Evolutionary conservation across 1,140 invertebrate species (phyloP), one percentile per base, ranked within the genome.

Genomic region (Atta texana): DNA sequence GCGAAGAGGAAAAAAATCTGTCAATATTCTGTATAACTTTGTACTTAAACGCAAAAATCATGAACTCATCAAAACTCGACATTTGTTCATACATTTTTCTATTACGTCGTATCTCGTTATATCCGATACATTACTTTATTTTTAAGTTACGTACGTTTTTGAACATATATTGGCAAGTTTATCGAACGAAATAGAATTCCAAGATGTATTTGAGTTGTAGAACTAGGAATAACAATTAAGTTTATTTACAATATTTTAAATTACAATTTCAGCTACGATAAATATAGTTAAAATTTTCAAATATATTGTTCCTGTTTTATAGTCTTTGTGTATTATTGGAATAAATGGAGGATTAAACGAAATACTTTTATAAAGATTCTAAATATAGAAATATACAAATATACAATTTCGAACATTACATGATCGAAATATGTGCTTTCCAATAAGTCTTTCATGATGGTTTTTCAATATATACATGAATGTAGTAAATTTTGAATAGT

Each of bases 401-500:
- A 5, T 80, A 28, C 28, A 78, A 78, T 61, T 39, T 78, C 0
- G 5, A 77, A 51, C 28, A 68, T 34, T 3, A n/a, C 18, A 0
- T 34, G 4, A 0, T 59, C 28, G 55, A 61, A 44, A 12, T 16
- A 16, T 14, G 7, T 14, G 7, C 8, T 61, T 81, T 69, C 12
- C 12, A 66, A 72, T 82, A 18, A 59, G 57, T 82, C 24, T 59
- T 21, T 59, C 10, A 16, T 28, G 39, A 4, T 1, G 21, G 61
- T 28, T 81, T 80, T 80, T 81, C n/a, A 24, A 61, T 84, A 34
- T 74, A 21, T 8, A n/a, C 18, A 10, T 31, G 31, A 31, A 74
- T 34, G 24, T 74, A 44, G 34, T 28, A 51, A 71, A 61, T 44
- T 72, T 12, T 21, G 24, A 72, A 55, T 21, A 18, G 8, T 14